Percentiles rank a stretch among this genome's conserved stretches.
Conservation (phyloP, 2,888 invertebrate genomes). For the Megalurothrips usitatus region DNA sequence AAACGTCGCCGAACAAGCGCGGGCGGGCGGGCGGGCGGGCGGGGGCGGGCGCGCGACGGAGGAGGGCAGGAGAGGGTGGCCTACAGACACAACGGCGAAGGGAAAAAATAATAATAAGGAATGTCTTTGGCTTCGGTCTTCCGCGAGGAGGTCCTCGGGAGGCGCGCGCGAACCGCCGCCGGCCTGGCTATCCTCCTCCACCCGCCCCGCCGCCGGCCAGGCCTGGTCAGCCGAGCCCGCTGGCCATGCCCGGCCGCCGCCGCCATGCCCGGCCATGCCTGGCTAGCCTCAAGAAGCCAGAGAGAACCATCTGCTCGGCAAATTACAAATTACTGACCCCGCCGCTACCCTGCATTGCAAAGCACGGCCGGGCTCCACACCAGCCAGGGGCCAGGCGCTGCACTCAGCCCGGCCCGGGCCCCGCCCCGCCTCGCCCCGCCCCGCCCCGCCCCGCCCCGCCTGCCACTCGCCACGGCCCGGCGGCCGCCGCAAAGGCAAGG, state of each 20-base stretch:
- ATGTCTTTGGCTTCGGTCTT: neutral
- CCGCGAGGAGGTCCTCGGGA: neutral
- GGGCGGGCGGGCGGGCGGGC: neutral
- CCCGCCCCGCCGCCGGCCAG: neutral
- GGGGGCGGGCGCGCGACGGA: neutral
- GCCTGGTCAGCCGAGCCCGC: neutral
- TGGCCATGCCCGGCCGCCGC: neutral
- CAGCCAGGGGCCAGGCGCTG: neutral
- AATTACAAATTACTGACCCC: conserved; percentile 22
- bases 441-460: neutral
- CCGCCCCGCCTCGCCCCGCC: no score
- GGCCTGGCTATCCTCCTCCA: no score
- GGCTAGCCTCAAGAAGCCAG: no score
- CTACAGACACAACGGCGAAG: neutral
- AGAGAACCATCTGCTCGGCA: conserved; percentile 8
- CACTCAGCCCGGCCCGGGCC: neutral
- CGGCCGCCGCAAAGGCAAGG: no score
- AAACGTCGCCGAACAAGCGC: neutral
- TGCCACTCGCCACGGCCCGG: neutral
- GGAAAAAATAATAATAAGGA: no score
- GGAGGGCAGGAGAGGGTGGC: neutral
- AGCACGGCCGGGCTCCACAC: neutral
- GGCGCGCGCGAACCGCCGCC: neutral
- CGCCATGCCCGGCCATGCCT: neutral
- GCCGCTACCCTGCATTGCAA: neutral